Evolutionary conservation across 2,113 vertebrate species (phyloP).

Genomic region (Aptenodytes forsteri): DNA sequence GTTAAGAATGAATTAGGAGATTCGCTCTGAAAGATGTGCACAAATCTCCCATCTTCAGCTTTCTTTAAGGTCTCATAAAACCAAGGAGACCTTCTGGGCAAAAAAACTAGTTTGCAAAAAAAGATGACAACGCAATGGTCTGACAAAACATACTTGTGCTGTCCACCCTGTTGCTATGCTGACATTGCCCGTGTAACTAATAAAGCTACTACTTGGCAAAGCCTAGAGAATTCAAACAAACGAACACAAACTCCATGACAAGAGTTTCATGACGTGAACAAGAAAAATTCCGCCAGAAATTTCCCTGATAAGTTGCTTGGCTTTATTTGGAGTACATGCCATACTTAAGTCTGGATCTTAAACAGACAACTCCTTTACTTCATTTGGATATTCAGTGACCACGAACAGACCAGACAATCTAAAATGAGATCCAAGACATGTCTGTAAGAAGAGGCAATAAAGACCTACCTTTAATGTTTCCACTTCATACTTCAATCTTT

Average conservation of each 20-base stretch:
- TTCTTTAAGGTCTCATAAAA: not conserved
- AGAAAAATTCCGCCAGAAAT: not conserved
- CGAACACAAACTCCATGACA: not conserved
- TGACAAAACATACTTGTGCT: not conserved
- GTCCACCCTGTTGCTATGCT: not conserved
- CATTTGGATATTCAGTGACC: not conserved
- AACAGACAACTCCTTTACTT: not conserved
- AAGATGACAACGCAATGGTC: not conserved
- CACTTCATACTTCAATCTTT: constrained; percentile 92
- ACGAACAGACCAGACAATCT: not conserved
- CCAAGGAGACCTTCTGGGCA: not conserved
- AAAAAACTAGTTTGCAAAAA: not conserved
- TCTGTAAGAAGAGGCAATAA: not conserved
- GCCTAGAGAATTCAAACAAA: not conserved
- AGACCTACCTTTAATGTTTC: constrained; percentile 87
- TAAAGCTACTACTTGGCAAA: not conserved
- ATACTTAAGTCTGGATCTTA: not conserved
- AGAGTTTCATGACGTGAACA: not conserved
- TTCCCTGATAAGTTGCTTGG: not conserved
- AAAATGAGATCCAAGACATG: not conserved
- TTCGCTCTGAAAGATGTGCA: not conserved
- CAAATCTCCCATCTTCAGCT: not conserved
- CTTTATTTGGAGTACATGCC: not conserved
- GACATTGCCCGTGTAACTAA: not conserved
- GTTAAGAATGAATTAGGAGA: not conserved